Base-by-base conservation (phyloP, 92 coral and sea anemone genomes). In the Actinostola sp. region DNA sequence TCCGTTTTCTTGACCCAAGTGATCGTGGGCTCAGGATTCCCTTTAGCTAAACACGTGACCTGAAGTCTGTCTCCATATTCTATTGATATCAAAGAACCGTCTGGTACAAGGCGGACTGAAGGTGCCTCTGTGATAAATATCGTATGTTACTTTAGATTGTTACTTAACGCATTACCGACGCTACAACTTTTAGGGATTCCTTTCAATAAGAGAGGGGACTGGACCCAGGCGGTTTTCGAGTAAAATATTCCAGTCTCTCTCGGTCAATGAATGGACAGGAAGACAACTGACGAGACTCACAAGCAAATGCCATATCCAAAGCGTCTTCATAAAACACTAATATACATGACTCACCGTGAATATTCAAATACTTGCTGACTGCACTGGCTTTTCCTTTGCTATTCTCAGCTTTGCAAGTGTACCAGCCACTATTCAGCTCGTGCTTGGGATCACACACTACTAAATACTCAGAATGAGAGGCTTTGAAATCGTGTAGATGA, bases 391-490 rank as follows among this genome's bases (percentile, higher is more conserved):
- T 27, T 0, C 85, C 86, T 29, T 49, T 71, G 41, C 21, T 35
- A 55, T 90, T 90, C 64, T 44, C 55, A 12, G 97, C 92, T 34
- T 66, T 67, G 63, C 97, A 90, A 39, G 63, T 76, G 67, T 90
- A 90, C 83, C 88, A 71, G 11, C 97, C 92, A 16, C 85, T 84
- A 50, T 76, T 84, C 17, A 54, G 66, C 30, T 59, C 62, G 66
- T 86, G 92, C 35, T 51, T 63, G 28, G 84, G 92, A 56, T 79
- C 73, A 63, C 97, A 90, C 56, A 90, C 73, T 77, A 90, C 90
- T 51, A 90, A 51, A 39, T 74, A 27, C 29, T 66, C 84, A 33
- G 90, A 72, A 12, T 48, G 39, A 0, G 81, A 77, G 12, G 87
- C 84, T 38, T 67, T 66, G 26, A 81, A 49, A 0, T 45, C 41